Evolutionary conservation across 2,888 invertebrate species (phyloP).

Genomic region (Lordiphosa fenestrarum): DNA sequence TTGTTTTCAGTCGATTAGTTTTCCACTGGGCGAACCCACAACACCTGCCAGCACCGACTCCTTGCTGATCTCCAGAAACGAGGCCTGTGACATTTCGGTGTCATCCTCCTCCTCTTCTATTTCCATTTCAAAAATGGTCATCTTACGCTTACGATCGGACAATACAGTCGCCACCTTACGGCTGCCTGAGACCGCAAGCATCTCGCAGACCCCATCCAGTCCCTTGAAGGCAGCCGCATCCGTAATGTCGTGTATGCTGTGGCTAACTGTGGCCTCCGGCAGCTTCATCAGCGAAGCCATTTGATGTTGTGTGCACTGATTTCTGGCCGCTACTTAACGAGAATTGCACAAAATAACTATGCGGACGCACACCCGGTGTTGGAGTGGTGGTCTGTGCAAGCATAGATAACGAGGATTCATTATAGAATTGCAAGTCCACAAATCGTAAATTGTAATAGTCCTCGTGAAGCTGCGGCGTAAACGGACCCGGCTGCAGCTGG

Average conservation of each 20-base stretch:
- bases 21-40: slow-evolving; percentile 17
- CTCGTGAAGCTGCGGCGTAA: slow-evolving; percentile 69
- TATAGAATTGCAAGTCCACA: slow-evolving; percentile 89
- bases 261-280: slow-evolving; percentile 75
- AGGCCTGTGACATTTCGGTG: slow-evolving; percentile 82
- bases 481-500: slow-evolving; percentile 81
- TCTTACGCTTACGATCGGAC: slow-evolving; percentile 88
- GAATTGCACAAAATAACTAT: slow-evolving; percentile 81
- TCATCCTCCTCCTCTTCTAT: slow-evolving; percentile 95
- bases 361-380: slow-evolving; percentile 80
- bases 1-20: no score
- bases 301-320: slow-evolving; percentile 79
- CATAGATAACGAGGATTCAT: slow-evolving; percentile 84
- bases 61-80: slow-evolving; percentile 78
- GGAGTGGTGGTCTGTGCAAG: slow-evolving; percentile 83
- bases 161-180: slow-evolving; percentile 90
- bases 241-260: slow-evolving; percentile 82
- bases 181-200: slow-evolving; percentile 92
- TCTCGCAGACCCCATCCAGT: slow-evolving; percentile 85
- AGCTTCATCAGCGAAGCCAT: slow-evolving; percentile 66
- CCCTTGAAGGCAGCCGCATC: slow-evolving; percentile 82
- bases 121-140: slow-evolving; percentile 95
- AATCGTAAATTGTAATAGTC: slow-evolving; percentile 80
- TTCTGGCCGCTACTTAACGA: slow-evolving; percentile 76
- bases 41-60: slow-evolving; percentile 64